phyloP scores from a whole-genome alignment of 2,797 vertebrate species.

The Varecia variegata region DNA sequence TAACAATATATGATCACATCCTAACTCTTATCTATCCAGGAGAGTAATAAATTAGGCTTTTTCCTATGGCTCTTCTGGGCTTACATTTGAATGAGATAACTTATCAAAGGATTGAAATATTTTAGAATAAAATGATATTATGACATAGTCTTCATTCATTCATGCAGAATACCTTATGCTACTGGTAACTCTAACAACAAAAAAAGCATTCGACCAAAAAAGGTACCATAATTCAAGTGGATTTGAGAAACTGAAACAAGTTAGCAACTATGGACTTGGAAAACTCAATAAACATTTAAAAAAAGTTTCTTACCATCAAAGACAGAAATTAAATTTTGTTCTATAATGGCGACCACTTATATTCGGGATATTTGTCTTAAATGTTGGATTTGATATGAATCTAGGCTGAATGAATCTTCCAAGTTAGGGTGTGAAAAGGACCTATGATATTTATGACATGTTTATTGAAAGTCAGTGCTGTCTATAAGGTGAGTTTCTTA shows the following conservation, averaged over 20 bases:
- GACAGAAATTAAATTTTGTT: not conserved
- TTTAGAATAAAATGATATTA: not conserved
- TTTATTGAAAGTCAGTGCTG: not conserved
- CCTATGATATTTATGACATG: not conserved
- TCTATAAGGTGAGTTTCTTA: conserved; percentile 18
- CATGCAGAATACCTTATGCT: not conserved
- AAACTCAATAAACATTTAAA: not conserved
- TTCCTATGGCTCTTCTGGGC: not conserved
- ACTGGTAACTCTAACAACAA: not conserved
- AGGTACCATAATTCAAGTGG: not conserved
- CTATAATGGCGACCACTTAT: not conserved
- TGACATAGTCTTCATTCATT: not conserved
- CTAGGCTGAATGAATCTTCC: not conserved
- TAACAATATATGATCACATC: not conserved
- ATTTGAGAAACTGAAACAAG: not conserved
- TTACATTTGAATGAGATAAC: not conserved
- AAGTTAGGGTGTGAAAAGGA: not conserved
- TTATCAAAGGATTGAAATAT: not conserved
- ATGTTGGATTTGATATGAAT: not conserved
- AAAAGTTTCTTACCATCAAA: not conserved
- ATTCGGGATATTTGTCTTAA: not conserved
- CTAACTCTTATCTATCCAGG: conserved; percentile 9
- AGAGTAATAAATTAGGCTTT: not conserved
- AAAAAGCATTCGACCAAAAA: not conserved
- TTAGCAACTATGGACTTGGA: not conserved